Evolutionary conservation across 64 coral and sea anemone species (phyloP).

Genomic region (Acropora tenuis): DNA sequence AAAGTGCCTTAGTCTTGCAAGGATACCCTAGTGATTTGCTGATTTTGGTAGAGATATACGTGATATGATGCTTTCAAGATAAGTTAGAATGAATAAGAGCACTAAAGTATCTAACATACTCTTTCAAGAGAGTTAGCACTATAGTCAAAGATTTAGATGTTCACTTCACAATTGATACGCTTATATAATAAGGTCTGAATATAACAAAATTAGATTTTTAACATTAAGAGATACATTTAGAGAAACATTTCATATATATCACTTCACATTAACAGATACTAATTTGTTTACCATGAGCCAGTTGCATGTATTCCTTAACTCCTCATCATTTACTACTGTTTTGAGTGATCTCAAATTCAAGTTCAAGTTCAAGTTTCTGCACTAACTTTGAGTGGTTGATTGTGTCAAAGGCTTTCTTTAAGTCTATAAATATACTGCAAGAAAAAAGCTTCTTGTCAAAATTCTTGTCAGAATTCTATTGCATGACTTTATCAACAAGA

Average conservation of each 20-base stretch:
- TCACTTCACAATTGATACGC: neutral
- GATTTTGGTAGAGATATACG: neutral
- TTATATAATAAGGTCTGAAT: neutral
- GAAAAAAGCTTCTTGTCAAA: neutral
- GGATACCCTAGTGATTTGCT: neutral
- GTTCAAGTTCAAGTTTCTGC: neutral
- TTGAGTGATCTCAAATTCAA: neutral
- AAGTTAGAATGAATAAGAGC: no score
- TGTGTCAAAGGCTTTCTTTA: neutral
- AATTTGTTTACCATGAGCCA: no score
- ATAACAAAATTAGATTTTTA: neutral
- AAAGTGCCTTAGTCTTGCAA: neutral
- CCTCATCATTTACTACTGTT: neutral
- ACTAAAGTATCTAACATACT: no score
- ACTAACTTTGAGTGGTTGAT: neutral
- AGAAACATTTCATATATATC: no score
- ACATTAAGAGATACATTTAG: neutral
- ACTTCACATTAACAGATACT: neutral
- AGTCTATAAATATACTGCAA: neutral
- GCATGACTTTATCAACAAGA: neutral
- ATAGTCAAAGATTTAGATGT: neutral
- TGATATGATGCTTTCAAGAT: neutral
- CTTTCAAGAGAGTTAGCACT: neutral
- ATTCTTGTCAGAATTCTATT: neutral
- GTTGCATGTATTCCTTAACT: neutral